These are phyloP conservation scores for Elephantulus edwardii DNA, from an alignment of 2,113 vertebrate species.

Conservation along the genomic window DNA sequence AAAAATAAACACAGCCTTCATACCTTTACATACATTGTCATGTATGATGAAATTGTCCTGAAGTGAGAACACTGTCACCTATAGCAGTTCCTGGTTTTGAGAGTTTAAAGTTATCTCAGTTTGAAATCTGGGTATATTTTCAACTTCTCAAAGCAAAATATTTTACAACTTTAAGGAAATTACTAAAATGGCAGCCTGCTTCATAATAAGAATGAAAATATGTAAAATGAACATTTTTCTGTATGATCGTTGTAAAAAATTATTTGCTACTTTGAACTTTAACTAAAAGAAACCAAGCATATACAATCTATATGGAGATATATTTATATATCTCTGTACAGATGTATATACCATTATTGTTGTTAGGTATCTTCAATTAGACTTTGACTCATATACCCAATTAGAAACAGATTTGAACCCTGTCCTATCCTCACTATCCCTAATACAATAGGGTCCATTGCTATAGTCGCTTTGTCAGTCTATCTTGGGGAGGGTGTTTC, in stretches of 20 bases:
- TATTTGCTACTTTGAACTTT: not conserved
- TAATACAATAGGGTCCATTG: too few relatives aligned
- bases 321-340: too few relatives aligned
- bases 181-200: not conserved
- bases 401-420: too few relatives aligned
- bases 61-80: not conserved
- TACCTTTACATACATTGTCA: not conserved
- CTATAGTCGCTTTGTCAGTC: too few relatives aligned
- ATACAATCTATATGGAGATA: too few relatives aligned
- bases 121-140: constrained; percentile 16
- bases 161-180: constrained; percentile 31
- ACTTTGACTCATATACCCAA: too few relatives aligned
- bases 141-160: not conserved
- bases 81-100: not conserved
- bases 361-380: too few relatives aligned
- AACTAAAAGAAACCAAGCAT: not conserved
- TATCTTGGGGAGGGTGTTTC: too few relatives aligned
- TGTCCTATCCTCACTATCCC: too few relatives aligned
- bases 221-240: not conserved
- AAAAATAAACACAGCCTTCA: not conserved
- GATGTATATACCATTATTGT: too few relatives aligned
- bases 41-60: not conserved
- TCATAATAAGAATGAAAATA: constrained; percentile 37
- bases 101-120: not conserved
- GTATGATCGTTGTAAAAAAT: constrained; percentile 28